Percentiles rank a stretch among this genome's conserved stretches.
Evolutionary conservation across 2,797 vertebrate species (phyloP).

Genomic region (Oreortyx pictus): DNA sequence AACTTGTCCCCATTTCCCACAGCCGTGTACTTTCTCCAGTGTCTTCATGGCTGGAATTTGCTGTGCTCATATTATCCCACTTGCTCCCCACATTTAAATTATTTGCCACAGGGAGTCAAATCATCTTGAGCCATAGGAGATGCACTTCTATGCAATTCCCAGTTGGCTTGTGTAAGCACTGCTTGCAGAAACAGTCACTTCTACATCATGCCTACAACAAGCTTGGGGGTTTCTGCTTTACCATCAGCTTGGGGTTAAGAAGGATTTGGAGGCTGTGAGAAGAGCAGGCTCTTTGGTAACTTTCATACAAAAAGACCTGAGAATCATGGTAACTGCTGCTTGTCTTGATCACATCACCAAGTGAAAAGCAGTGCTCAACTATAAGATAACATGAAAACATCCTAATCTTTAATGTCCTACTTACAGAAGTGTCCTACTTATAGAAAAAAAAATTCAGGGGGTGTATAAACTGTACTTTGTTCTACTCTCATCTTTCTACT

Average conservation of each 20-base stretch:
- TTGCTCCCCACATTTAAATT: not conserved
- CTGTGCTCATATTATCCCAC: fast-evolving
- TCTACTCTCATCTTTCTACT: not conserved
- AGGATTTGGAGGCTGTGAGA: not conserved
- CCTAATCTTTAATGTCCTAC: not conserved
- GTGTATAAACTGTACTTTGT: not conserved
- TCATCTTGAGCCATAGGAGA: not conserved
- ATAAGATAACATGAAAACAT: not conserved
- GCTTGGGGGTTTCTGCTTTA: not conserved
- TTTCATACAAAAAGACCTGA: fast-evolving
- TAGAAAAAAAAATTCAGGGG: not conserved
- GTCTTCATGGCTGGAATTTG: not conserved
- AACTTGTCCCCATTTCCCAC: not conserved
- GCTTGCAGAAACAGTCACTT: not conserved
- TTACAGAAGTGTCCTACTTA: not conserved
- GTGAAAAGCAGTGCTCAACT: not conserved
- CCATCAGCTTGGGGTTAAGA: not conserved
- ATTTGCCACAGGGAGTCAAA: not conserved
- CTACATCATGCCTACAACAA: not conserved
- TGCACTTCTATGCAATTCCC: not conserved
- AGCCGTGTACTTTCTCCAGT: not conserved
- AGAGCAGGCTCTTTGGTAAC: not conserved
- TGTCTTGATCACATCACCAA: not conserved
- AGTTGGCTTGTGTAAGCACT: not conserved
- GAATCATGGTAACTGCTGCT: not conserved